Percentiles rank a stretch among this genome's conserved stretches.
Evolutionary conservation across 2,888 invertebrate genomes (phyloP).

Genomic region (Trichogramma evanescens): DNA sequence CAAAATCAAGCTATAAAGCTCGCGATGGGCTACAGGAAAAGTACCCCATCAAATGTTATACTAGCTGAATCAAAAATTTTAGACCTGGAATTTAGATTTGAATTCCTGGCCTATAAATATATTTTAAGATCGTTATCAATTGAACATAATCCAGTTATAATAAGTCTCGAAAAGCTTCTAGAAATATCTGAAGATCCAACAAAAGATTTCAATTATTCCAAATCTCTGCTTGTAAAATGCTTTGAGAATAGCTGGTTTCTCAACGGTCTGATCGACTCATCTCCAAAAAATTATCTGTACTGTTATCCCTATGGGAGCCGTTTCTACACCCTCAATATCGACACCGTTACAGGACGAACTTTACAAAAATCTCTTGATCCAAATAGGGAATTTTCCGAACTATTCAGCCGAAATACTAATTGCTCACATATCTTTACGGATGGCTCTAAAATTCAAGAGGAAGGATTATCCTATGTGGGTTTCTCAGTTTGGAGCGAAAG

Average conservation of each 20-base stretch:
- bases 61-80: conserved; percentile 13
- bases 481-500: not conserved
- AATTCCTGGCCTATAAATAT: conserved; percentile 10
- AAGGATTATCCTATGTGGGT: not conserved
- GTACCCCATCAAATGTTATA: conserved; percentile 19
- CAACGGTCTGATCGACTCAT: not conserved
- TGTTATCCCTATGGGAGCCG: not conserved
- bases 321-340: not conserved
- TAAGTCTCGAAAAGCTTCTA: conserved; percentile 2
- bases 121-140: conserved; percentile 4
- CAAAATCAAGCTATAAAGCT: conserved; percentile 20
- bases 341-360: not conserved
- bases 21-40: conserved; percentile 14
- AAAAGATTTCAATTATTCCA: conserved; percentile 11
- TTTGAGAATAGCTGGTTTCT: not conserved
- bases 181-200: not conserved
- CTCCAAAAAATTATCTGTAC: not conserved
- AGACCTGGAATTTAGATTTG: conserved; percentile 5
- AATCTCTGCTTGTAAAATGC: not conserved
- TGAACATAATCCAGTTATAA: not conserved
- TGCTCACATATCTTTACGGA: not conserved
- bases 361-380: not conserved
- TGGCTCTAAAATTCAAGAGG: not conserved
- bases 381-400: not conserved
- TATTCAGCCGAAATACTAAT: not conserved